phyloP scores from a whole-genome alignment of 2,797 vertebrate genomes.

The Odontamblyopus rebecca region DNA sequence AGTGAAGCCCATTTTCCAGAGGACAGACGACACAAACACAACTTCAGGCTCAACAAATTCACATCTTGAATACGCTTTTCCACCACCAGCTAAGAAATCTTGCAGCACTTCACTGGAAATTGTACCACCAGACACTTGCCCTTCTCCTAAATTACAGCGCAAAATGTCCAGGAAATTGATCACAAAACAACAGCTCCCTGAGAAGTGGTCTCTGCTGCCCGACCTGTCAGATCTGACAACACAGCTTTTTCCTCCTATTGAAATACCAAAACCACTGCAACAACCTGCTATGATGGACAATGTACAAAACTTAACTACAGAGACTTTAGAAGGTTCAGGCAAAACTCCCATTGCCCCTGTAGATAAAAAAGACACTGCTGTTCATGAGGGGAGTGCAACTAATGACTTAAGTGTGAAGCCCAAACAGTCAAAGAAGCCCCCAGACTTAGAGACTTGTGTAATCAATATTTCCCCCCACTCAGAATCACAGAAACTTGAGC shows the following conservation, averaged over 20 bases:
- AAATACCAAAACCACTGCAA: conserved; percentile 61
- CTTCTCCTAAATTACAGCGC: conserved; percentile 78
- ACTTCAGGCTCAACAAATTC: conserved; percentile 46
- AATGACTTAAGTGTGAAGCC: conserved; percentile 49
- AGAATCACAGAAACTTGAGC: conserved; percentile 13
- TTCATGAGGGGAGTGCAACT: conserved; percentile 25
- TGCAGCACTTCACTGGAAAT: conserved; percentile 76
- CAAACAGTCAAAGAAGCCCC: conserved; percentile 62
- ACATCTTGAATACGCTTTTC: conserved; percentile 70
- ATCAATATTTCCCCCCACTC: conserved; percentile 14
- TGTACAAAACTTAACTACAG: conserved; percentile 19
- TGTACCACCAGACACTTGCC: conserved; percentile 74
- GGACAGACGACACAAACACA: conserved; percentile 36
- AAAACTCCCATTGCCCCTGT: conserved; percentile 8
- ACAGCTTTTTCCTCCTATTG: conserved; percentile 69
- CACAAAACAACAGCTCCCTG: conserved; percentile 48
- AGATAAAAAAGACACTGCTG: neutral
- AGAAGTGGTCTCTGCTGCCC: conserved; percentile 68
- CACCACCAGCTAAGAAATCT: conserved; percentile 81
- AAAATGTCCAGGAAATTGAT: conserved; percentile 81
- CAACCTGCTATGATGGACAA: conserved; percentile 26
- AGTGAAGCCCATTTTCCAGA: conserved; percentile 38
- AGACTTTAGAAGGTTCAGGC: conserved; percentile 24
- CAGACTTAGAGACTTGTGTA: conserved; percentile 44
- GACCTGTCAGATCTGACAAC: conserved; percentile 70